phyloP scores from a whole-genome alignment of 2,797 vertebrate species.

The Echiichthys vipera region DNA sequence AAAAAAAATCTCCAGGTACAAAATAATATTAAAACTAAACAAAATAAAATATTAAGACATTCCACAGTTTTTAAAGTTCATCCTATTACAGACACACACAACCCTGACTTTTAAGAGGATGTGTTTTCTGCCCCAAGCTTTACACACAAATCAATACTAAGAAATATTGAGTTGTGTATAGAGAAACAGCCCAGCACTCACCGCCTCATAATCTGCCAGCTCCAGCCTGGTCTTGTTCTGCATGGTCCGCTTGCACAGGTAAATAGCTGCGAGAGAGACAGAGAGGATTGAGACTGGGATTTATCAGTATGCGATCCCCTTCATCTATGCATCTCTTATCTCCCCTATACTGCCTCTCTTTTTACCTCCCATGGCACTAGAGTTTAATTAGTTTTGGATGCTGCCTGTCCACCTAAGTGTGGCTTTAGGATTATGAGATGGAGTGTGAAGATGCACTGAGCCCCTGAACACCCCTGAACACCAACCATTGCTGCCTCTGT shows the following conservation, averaged over 20 bases:
- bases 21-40: not conserved
- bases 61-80: not conserved
- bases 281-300: conserved; percentile 28
- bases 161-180: not conserved
- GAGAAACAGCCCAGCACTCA: conserved; percentile 81
- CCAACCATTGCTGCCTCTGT: conserved; percentile 27
- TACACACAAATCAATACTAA: conserved; percentile 46
- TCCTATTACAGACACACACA: not conserved
- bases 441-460: conserved; percentile 27
- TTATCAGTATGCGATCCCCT: conserved; percentile 25
- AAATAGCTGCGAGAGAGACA: conserved; percentile 88
- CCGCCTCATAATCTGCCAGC: conserved; percentile 98
- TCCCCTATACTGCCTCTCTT: conserved; percentile 11
- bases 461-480: too few relatives aligned
- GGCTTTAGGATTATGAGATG: conserved; percentile 34
- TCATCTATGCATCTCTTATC: conserved; percentile 26
- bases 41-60: not conserved
- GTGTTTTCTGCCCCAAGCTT: conserved; percentile 17
- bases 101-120: conserved; percentile 36
- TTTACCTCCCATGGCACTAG: conserved; percentile 6
- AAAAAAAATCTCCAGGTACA: not conserved
- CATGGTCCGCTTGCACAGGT: conserved; percentile 99
- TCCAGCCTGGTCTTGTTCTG: conserved; percentile 99
- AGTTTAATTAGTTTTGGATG: conserved; percentile 42
- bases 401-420: conserved; percentile 32